Conservation (phyloP, 1,140 invertebrate genomes). For the Anthonomus grandis region DNA sequence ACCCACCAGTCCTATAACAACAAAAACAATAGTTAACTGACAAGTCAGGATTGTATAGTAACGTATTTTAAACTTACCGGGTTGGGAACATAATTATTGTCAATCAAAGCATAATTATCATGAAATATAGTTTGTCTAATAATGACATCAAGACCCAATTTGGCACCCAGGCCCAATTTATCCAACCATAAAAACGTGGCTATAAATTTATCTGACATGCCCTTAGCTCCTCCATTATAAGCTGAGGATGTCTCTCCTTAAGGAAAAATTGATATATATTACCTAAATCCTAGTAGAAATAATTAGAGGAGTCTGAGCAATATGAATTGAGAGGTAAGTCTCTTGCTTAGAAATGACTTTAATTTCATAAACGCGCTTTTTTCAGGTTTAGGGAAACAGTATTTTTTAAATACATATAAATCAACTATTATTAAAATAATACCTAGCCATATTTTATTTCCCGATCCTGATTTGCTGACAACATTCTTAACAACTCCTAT, state of each 20-base stretch:
- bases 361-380: neutral
- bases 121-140: constrained; percentile 69
- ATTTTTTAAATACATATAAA: neutral
- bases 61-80: constrained; percentile 37
- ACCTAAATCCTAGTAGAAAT: neutral
- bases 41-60: neutral
- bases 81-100: constrained; percentile 58
- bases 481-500: constrained; percentile 55
- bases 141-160: constrained; percentile 62
- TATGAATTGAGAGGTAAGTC: neutral
- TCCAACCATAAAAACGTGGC: constrained; percentile 74
- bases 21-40: neutral
- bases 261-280: neutral
- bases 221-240: constrained; percentile 69
- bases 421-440: neutral
- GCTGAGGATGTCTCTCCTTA: constrained; percentile 68
- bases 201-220: constrained; percentile 68
- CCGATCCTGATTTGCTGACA: constrained; percentile 48
- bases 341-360: neutral
- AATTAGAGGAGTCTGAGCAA: neutral
- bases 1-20: constrained; percentile 66
- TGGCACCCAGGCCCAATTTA: constrained; percentile 70
- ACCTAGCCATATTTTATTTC: constrained; percentile 63
- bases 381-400: no score
- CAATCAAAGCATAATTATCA: constrained; percentile 65